phyloP scores from a whole-genome alignment of 2,888 invertebrate genomes.

The Margaritifera margaritifera region DNA sequence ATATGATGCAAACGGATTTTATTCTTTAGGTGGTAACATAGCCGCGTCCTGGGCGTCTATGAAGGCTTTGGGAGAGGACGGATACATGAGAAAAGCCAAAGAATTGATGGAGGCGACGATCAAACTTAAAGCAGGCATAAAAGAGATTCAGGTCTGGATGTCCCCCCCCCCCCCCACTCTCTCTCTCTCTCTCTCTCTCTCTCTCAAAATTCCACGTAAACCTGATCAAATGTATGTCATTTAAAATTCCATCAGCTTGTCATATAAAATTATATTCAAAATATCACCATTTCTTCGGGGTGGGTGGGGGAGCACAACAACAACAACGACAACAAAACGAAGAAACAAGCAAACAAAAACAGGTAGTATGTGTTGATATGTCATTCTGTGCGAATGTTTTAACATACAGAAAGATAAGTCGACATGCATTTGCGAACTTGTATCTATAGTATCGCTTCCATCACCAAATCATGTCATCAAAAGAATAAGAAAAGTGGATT shows the following conservation, averaged over 20 bases:
- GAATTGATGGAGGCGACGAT: constrained; percentile 62
- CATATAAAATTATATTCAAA: neutral
- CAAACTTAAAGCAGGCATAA: constrained; percentile 58
- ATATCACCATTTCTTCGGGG: too few relatives aligned
- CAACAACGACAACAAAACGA: too few relatives aligned
- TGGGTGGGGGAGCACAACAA: too few relatives aligned
- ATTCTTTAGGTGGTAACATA: constrained; percentile 61
- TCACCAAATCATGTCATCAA: too few relatives aligned
- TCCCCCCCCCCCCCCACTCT: constrained; percentile 5
- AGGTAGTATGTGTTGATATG: too few relatives aligned
- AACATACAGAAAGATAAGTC: too few relatives aligned
- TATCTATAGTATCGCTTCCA: too few relatives aligned
- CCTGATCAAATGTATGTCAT: too few relatives aligned
- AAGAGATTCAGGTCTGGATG: constrained; percentile 47
- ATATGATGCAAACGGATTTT: neutral
- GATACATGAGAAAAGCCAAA: constrained; percentile 60
- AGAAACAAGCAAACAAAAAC: too few relatives aligned
- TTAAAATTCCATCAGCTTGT: neutral
- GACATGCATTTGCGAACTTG: too few relatives aligned
- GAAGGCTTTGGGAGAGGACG: constrained; percentile 62
- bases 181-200: constrained; percentile 6
- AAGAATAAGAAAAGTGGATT: too few relatives aligned
- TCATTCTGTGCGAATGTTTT: too few relatives aligned
- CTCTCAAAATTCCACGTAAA: neutral
- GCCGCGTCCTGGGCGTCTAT: constrained; percentile 68